Evolutionary conservation across 2,113 vertebrate genomes (phyloP), one percentile per base, ranked within the genome.

Genomic region (Abramis brama): DNA sequence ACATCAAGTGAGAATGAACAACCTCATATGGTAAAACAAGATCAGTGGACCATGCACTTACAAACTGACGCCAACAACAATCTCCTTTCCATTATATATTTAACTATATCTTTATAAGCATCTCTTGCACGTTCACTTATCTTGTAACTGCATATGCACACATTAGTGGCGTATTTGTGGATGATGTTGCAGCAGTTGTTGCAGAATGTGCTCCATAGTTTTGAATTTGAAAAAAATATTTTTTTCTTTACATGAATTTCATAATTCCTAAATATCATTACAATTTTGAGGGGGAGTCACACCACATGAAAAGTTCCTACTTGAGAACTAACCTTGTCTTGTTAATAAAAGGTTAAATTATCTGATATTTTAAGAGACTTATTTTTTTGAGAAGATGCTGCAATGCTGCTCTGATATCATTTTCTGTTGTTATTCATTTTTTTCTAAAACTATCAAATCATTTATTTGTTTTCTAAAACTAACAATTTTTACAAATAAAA

Each of bases 1-100:
- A 68, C 33, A 68, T 39, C 55, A 45, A 62, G 19, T 36, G 21
- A 45, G 15, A n/a, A 5, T 45, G 13, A 30, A 86, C 43, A 36
- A 17, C 55, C 64, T 39, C 68, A 64, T 80, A 10, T 75, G 85
- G 17, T 43, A 25, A 57, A 77, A 80, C 13, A 47, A n/a, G 59
- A 68, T 75, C 68, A 73, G 52, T 47, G 59, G 77, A 68, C 12
- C 43, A 52, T 19, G 55, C 66, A 21, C 17, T 21, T 33, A 36
- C 30, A 12, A 21, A 45, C 50, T 60, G 33, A 73, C 12, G 15
- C 4, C 43, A 82, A 21, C 1, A 55, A 30, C 3, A 10, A 17
- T 17, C 13, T 47, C 12, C 21, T 8, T 33, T 76, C 5, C 33
- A 36, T 70, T 21, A 33, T 3, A 6, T 33, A 68, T 9, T 33